Conservation (phyloP, 2,797 vertebrate species). For the Sternotherus odoratus region DNA sequence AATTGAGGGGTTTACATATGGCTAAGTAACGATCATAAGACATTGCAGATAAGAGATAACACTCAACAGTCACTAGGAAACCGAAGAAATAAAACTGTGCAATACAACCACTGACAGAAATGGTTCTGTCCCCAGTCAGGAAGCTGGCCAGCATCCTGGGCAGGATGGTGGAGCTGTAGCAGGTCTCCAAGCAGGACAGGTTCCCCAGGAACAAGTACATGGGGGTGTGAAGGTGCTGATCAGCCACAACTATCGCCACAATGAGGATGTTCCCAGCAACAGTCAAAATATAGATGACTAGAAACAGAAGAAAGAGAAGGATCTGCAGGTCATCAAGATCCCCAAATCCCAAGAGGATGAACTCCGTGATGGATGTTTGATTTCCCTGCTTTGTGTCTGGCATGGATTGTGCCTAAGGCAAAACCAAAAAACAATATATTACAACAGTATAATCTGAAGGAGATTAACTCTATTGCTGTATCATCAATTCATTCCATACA, state of each 20-base stretch:
- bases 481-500: background rate
- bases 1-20: constrained; percentile 36
- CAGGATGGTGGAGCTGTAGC: background rate
- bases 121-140: background rate
- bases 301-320: background rate
- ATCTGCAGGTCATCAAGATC: background rate
- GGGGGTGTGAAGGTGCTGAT: background rate
- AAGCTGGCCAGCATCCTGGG: background rate
- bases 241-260: background rate
- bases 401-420: background rate
- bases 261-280: background rate
- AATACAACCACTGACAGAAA: background rate
- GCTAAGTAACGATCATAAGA: constrained; percentile 44
- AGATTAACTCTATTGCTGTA: background rate
- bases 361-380: background rate
- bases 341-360: background rate
- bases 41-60: constrained; percentile 35
- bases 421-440: background rate
- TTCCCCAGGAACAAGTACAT: background rate
- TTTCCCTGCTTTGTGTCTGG: background rate
- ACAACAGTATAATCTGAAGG: background rate
- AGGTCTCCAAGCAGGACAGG: background rate
- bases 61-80: background rate
- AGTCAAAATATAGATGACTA: background rate
- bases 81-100: background rate